These are phyloP conservation scores for Drosophila birchii DNA, from an alignment of 2,888 invertebrate genomes.

Conservation along the genomic window DNA sequence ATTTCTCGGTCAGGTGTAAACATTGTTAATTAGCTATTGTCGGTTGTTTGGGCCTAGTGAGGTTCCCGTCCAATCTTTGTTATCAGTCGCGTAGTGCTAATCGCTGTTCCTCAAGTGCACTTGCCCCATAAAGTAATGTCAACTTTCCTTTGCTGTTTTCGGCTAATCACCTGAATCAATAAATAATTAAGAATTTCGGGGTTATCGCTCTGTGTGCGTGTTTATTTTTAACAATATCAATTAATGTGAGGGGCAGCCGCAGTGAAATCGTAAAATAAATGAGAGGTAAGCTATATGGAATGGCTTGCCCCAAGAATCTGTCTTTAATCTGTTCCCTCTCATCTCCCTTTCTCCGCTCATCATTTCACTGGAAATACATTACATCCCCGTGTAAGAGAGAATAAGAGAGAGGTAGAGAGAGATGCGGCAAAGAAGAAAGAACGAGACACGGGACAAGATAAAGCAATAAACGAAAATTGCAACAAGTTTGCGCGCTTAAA, in stretches of 20 bases:
- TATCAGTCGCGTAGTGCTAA: constrained; percentile 45
- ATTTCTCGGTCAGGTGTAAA: constrained; percentile 30
- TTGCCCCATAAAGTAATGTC: constrained; percentile 5
- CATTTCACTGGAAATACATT: constrained; percentile 7
- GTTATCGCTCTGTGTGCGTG: constrained; percentile 39
- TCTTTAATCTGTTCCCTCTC: neutral
- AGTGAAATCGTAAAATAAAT: constrained; percentile 8
- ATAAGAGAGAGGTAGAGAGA: neutral
- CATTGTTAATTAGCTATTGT: constrained; percentile 35
- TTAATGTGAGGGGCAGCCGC: constrained; percentile 41
- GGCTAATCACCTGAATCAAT: constrained; percentile 63
- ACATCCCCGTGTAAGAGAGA: constrained; percentile 1
- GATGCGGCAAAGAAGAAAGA: constrained; percentile 26
- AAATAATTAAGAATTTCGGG: constrained; percentile 37
- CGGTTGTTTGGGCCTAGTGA: constrained; percentile 18
- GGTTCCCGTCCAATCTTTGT: constrained; percentile 23
- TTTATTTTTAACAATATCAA: constrained; percentile 47
- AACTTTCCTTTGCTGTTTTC: constrained; percentile 1
- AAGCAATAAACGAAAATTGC: constrained; percentile 75
- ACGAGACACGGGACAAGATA: constrained; percentile 62
- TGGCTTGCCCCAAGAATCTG: neutral
- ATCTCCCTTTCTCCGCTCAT: neutral
- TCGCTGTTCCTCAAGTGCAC: constrained; percentile 35
- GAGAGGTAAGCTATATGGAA: constrained; percentile 25
- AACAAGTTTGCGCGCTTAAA: constrained; percentile 69